A percentile compares a stretch with the other conserved stretches of the same genome.
Conservation (phyloP, 2,113 vertebrate genomes). For the Bufo gargarizans region DNA sequence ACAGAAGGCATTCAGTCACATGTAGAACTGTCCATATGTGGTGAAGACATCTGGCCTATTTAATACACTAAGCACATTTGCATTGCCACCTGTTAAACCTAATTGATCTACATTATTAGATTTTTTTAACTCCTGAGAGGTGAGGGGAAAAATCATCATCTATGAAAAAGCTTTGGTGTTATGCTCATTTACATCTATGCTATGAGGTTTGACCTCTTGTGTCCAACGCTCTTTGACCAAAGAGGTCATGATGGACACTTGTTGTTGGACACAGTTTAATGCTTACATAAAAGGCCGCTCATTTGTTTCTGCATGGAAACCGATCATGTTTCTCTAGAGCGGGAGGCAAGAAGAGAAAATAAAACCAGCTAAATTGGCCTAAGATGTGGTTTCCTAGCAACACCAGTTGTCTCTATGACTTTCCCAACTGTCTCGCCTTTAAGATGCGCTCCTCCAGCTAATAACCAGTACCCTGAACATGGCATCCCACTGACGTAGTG, state of each 20-base stretch:
- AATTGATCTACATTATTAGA: background rate
- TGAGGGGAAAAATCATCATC: background rate
- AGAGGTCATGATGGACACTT: background rate
- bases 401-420: constrained; percentile 84
- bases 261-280: constrained; percentile 27
- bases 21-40: background rate
- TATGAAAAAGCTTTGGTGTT: background rate
- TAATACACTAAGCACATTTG: background rate
- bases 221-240: background rate
- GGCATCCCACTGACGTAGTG: constrained; percentile 38
- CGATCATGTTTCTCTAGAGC: constrained; percentile 74
- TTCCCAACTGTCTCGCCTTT: constrained; percentile 74
- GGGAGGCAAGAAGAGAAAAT: constrained; percentile 63
- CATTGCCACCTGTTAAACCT: background rate
- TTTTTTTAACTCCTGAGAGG: background rate
- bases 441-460: constrained; percentile 81
- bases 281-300: constrained; percentile 74
- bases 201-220: background rate
- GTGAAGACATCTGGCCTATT: constrained; percentile 11
- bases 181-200: background rate
- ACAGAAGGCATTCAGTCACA: constrained; percentile 15
- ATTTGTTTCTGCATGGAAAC: constrained; percentile 68
- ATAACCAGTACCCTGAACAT: constrained; percentile 65
- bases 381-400: constrained; percentile 86
- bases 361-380: constrained; percentile 79